These are phyloP conservation scores for Notarius lentiginosus DNA, from an alignment of 2,113 vertebrate species.

Conservation along the genomic window DNA sequence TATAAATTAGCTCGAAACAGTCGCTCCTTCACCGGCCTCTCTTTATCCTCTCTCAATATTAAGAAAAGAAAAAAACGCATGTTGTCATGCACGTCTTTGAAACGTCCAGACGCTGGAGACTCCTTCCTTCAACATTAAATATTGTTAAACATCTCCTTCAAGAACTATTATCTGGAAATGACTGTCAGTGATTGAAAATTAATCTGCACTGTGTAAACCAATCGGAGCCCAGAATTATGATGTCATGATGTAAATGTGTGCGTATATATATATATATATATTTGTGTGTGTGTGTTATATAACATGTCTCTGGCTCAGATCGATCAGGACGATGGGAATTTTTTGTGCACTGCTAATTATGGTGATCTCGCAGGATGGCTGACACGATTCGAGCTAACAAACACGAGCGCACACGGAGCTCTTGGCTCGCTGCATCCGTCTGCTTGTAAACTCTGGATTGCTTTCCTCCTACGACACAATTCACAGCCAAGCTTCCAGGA, in stretches of 20 bases:
- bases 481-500: slow-evolving; percentile 65
- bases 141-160: background rate
- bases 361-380: slow-evolving; percentile 38
- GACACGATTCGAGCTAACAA: background rate
- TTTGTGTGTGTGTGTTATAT: background rate
- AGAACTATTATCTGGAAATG: too few relatives aligned
- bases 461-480: slow-evolving; percentile 58
- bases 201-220: background rate
- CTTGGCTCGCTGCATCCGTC: slow-evolving; percentile 65
- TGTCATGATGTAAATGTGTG: background rate
- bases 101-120: background rate
- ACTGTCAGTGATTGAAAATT: too few relatives aligned
- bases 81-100: too few relatives aligned
- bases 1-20: background rate
- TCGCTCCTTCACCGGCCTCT: background rate
- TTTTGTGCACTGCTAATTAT: slow-evolving; percentile 65
- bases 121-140: background rate
- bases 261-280: too few relatives aligned
- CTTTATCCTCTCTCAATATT: too few relatives aligned
- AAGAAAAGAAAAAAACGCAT: too few relatives aligned
- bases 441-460: slow-evolving; percentile 60
- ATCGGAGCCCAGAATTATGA: background rate
- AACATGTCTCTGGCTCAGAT: background rate
- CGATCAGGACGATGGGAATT: slow-evolving; percentile 27
- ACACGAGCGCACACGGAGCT: slow-evolving; percentile 39